These are phyloP conservation scores for Podilymbus podiceps DNA, from an alignment of 2,113 vertebrate species.

Conservation along the genomic window DNA sequence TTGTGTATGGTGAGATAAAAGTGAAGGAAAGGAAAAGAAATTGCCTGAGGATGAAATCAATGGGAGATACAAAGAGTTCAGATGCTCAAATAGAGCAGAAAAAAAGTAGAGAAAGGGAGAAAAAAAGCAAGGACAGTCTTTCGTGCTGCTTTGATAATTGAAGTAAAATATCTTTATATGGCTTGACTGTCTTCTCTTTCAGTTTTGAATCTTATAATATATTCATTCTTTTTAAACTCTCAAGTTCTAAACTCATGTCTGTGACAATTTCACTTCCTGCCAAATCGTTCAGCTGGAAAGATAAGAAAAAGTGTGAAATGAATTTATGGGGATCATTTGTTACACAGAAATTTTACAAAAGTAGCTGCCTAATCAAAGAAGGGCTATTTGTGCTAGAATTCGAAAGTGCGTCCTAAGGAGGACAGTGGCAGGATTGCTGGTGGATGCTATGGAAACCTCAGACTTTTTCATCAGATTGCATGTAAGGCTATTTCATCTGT, in stretches of 20 bases:
- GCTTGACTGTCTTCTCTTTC: neutral
- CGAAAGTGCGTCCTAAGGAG: neutral
- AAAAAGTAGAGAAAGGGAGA: neutral
- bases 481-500: neutral
- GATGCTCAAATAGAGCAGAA: neutral
- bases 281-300: neutral
- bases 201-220: neutral
- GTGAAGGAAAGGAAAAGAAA: neutral
- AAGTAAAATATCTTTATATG: neutral
- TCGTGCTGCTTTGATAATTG: neutral
- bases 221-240: neutral
- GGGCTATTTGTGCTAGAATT: neutral
- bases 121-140: neutral
- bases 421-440: neutral
- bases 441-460: slow-evolving; percentile 1
- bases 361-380: neutral
- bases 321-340: neutral
- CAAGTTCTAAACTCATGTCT: neutral
- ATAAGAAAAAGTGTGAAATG: neutral
- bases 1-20: neutral
- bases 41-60: neutral
- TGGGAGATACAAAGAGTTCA: neutral
- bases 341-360: neutral
- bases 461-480: neutral
- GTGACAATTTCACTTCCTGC: neutral